Percentiles rank a stretch among this genome's conserved stretches.
Conservation (phyloP, 2,888 invertebrate species). For the Rutpela maculata region DNA sequence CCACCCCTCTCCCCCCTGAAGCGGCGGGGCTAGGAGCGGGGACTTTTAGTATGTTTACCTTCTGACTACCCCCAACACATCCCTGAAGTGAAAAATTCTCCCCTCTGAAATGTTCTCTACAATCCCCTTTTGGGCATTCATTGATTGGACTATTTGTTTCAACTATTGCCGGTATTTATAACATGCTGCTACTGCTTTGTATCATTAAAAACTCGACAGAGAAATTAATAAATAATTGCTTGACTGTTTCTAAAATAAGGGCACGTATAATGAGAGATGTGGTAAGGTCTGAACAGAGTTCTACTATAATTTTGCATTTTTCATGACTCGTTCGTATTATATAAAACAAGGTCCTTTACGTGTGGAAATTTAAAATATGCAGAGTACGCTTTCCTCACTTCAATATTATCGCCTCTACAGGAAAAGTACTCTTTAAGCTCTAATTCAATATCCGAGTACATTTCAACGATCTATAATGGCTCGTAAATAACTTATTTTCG, state of each 20-base stretch:
- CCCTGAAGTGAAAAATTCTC: no score
- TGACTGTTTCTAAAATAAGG: background rate
- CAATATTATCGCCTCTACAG: background rate
- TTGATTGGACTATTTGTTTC: no score
- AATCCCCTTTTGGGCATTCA: no score
- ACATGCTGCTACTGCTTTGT: background rate
- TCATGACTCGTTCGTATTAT: background rate
- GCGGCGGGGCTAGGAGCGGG: no score
- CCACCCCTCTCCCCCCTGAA: no score
- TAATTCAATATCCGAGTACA: constrained; percentile 6
- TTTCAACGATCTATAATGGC: background rate
- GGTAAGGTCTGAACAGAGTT: background rate
- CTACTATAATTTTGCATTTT: constrained; percentile 2
- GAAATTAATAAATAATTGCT: background rate
- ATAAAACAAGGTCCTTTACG: constrained; percentile 2
- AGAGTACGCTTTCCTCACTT: constrained; percentile 2
- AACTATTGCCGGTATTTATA: no score
- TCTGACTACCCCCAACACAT: no score
- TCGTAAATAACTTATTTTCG: constrained; percentile 29
- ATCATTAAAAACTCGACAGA: background rate
- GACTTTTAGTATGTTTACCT: no score
- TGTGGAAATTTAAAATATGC: background rate
- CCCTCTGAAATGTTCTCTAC: no score
- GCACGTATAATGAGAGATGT: background rate
- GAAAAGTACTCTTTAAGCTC: constrained; percentile 4